Base-by-base conservation (phyloP, 2,888 invertebrate genomes). In the Amblyjoppa fuscipennis region DNA sequence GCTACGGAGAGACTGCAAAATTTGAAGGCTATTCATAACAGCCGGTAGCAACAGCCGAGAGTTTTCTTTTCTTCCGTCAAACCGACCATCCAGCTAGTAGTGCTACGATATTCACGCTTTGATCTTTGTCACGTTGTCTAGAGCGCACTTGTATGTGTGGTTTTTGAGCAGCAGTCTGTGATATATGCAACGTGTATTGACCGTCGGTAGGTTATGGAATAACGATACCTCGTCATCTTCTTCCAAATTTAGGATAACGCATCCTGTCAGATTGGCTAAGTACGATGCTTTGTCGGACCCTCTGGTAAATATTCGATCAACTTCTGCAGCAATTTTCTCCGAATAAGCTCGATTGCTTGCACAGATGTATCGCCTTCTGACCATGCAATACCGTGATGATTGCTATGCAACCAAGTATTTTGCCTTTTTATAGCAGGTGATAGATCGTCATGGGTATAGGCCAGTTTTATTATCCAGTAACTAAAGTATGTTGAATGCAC, bases 321-420 rank as follows among this genome's bases (percentile, higher is more conserved):
- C 91, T 0, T 90, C 83, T 38, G 89, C 78, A 76, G 91, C 89
- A 4, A 75, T 59, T 73, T 69, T 73, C 53, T 61, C 28, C 45
- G 53, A 38, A 41, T 68, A 25, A 28, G 9, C 11, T 68, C 68
- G 20, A 66, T 49, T 11, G 51, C 1, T 4, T 66, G 64, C 34
- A 76, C 31, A 11, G 20, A 20, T 20, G 20, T 20, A 20, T 20
- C 20, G 20, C 20, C 20, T 20, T 20, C 20, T 20, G 20, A 20
- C 20, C 20, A 20, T 20, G 20, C 20, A 20, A 20, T 20, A 20
- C 20, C 20, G 20, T 20, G 20, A 20, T 20, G 20, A 20, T 20
- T 20, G 20, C 20, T 20, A 20, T 20, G 20, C 20, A 20, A 20
- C 20, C 20, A 20, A 20, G 20, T 20, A 20, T 20, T 20, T 20